Base-by-base conservation (phyloP, 2,888 invertebrate genomes). In the Molorchus minor region DNA sequence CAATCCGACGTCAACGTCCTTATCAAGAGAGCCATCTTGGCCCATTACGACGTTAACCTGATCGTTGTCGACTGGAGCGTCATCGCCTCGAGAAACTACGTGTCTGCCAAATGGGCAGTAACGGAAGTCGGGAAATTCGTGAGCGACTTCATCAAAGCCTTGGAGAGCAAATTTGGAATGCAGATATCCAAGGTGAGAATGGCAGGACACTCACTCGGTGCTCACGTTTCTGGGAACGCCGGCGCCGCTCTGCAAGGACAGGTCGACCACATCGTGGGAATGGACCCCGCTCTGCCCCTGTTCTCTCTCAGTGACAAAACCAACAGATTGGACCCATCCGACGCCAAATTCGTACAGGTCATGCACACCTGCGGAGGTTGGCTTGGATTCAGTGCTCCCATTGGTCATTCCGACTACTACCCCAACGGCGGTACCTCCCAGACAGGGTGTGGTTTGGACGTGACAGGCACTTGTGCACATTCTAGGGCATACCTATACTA, bases 401-500 rank as follows among this genome's bases (percentile, higher is more conserved):
- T 78, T 19, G 80, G 80, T 10, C 67, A 78, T 56, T 69, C 71
- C 13, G 79, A 80, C 67, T 78, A 71, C 57, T 79, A 60, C 57
- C 79, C 79, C 4, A 80, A 80, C 62, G 78, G 77, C 8, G 80
- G 79, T 3, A 43, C 10, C 3, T 51, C 35, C 3, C 80, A 80
- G 65, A 75, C 77, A n/a, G 79, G 79, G 35, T 80, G 80, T 61
- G 73, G 72, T 8, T 2, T 72, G 0, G 77, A 79, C 59, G 1
- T 73, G 2, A 36, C 64, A 5, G 77, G 76, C n/a, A 43, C 69
- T n/a, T n/a, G n/a, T 67, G 71, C 84, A 1, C 84, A 84, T 68
- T 62, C 67, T 1, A 75, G 83, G 35, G 73, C 84, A 1, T 80
- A 79, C 44, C n/a, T 68, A 25, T 83, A 81, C 63, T 83, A 77